Evolutionary conservation across 1,140 invertebrate genomes (phyloP), one percentile per base, ranked within the genome.

Genomic region (Paraescarpia echinospica): DNA sequence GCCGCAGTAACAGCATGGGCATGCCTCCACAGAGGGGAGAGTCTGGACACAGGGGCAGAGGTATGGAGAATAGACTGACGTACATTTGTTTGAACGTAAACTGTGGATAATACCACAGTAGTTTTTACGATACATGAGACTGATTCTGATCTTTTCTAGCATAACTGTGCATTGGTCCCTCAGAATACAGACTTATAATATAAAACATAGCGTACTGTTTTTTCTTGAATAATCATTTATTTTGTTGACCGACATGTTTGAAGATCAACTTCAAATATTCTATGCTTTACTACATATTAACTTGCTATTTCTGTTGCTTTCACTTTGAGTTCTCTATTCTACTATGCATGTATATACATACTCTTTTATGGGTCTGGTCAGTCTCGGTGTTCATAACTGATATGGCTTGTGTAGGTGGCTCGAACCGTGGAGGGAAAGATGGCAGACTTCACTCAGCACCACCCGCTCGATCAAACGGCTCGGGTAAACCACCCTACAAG

Each of bases 1-100:
- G 77, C 77, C 31, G 92, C 0, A 59, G 92, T 12, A 77, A 89
- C 48, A 92, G 48, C 41, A 48, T 41, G 91, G 91, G 91, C 41
- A 77, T 77, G 59, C 59, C 59, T 27, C 59, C 59, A 18, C 59
- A 77, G 59, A 77, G 59, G 59, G 59, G 59, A 77, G 59, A 77
- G 22, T 77, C 59, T 27, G 59, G 59, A 77, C 59, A 77, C 59
- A 18, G 59, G 59, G 59, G 59, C 22, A 77, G 59, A 77, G 59
- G 59, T 77, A 77, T 77, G 27, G 27, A 77, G 59, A 27, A 77
- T 77, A 31, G 59, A 77, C 27, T 77, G 22, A 77, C 1, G 22
- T 77, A 77, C 27, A 22, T 31, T 12, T 77, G 59, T 77, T 77
- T 77, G n/a, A n/a, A n/a, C n/a, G n/a, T n/a, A n/a, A n/a, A n/a